phyloP scores from a whole-genome alignment of 2,113 vertebrate genomes.

The Macroglossus sobrinus region DNA sequence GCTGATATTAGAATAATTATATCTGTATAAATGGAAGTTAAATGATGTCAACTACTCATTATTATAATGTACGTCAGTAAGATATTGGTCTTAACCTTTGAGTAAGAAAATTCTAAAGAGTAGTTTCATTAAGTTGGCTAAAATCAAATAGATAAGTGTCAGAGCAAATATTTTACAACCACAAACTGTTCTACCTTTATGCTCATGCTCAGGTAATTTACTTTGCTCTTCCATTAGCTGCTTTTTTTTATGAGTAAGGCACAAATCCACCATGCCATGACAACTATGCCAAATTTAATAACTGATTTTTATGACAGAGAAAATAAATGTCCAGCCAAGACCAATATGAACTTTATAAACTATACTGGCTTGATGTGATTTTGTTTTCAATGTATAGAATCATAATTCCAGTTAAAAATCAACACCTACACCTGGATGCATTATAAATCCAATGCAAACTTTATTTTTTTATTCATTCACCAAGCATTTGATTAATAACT shows the following conservation, averaged over 20 bases:
- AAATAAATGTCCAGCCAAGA: background rate
- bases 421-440: background rate
- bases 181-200: background rate
- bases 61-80: background rate
- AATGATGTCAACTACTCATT: background rate
- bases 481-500: background rate
- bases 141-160: background rate
- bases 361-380: background rate
- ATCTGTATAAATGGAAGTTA: background rate
- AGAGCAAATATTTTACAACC: background rate
- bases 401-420: background rate
- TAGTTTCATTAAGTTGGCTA: background rate
- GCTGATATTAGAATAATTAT: background rate
- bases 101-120: background rate
- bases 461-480: background rate
- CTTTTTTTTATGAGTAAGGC: background rate
- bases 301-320: background rate
- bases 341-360: background rate
- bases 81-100: background rate
- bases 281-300: background rate
- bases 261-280: too few species aligned
- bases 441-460: background rate
- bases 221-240: background rate
- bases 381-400: background rate
- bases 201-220: background rate